These are phyloP conservation scores for Antheraea assamensis DNA, from an alignment of 2,888 invertebrate species.

Conservation along the genomic window DNA sequence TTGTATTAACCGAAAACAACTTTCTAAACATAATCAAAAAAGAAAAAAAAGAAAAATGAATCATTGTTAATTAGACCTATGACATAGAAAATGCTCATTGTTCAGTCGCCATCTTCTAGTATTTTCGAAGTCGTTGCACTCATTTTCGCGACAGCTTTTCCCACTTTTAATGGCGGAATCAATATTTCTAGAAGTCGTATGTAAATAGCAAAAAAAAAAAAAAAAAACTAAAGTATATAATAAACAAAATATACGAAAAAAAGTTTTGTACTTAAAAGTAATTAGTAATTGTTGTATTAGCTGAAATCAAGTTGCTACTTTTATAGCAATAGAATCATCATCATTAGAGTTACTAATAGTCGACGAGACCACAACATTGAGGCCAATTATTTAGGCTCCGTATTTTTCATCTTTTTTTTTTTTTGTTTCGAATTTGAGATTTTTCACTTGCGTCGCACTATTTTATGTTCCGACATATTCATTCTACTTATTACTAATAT, in stretches of 20 bases:
- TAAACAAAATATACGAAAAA: neutral
- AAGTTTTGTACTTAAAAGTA: neutral
- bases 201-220: neutral
- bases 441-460: conserved; percentile 50
- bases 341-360: neutral
- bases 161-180: neutral
- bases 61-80: too few relatives aligned
- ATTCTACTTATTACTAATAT: conserved; percentile 24
- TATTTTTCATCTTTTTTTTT: too few relatives aligned
- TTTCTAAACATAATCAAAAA: too few relatives aligned
- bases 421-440: conserved; percentile 32
- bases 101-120: neutral
- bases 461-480: conserved; percentile 31
- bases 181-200: neutral
- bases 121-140: neutral
- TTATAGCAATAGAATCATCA: neutral
- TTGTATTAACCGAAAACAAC: too few relatives aligned
- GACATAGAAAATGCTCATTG: too few relatives aligned
- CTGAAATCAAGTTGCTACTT: neutral
- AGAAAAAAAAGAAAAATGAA: too few relatives aligned
- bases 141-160: neutral
- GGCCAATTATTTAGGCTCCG: too few relatives aligned
- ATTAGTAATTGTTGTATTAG: neutral
- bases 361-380: too few relatives aligned
- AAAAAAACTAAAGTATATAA: too few relatives aligned